A percentile compares a stretch with the other conserved stretches of the same genome.
These are phyloP conservation scores for Iguana delicatissima DNA, from an alignment of 2,797 vertebrate species.

Conservation along the genomic window DNA sequence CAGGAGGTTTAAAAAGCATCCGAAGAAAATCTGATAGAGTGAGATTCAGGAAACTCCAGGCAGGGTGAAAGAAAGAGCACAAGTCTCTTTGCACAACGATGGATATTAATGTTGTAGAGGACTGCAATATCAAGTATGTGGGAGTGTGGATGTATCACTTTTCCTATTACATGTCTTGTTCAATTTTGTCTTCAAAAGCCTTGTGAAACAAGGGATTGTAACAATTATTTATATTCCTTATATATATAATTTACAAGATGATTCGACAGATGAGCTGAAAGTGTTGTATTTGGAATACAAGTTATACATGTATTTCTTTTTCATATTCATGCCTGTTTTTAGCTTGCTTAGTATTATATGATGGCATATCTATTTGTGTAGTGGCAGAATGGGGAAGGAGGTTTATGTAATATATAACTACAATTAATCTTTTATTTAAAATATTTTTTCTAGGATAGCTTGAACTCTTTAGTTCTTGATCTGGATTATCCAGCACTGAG, in stretches of 20 bases:
- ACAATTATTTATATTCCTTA: background rate
- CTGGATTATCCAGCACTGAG: constrained; percentile 96
- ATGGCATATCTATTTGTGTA: background rate
- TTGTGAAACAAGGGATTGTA: background rate
- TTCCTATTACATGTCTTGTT: background rate
- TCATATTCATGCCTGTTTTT: constrained; percentile 35
- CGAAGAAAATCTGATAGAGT: background rate
- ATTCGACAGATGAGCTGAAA: background rate
- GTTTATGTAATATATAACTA: constrained; percentile 50
- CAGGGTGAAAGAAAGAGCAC: background rate
- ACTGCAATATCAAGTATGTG: background rate
- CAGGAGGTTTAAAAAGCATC: background rate
- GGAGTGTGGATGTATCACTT: background rate
- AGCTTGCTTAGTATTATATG: constrained; percentile 47
- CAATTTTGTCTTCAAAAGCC: background rate
- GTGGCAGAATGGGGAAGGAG: background rate
- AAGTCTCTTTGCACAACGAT: background rate
- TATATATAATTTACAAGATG: background rate
- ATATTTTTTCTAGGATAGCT: constrained; percentile 88
- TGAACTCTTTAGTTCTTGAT: constrained; percentile 96
- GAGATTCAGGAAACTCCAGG: background rate
- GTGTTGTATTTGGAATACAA: background rate
- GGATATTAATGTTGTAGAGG: background rate
- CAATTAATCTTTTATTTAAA: constrained; percentile 47
- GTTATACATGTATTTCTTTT: background rate